Evolutionary conservation across 1,140 invertebrate species (phyloP).

Genomic region (Drosophila micromelanica): DNA sequence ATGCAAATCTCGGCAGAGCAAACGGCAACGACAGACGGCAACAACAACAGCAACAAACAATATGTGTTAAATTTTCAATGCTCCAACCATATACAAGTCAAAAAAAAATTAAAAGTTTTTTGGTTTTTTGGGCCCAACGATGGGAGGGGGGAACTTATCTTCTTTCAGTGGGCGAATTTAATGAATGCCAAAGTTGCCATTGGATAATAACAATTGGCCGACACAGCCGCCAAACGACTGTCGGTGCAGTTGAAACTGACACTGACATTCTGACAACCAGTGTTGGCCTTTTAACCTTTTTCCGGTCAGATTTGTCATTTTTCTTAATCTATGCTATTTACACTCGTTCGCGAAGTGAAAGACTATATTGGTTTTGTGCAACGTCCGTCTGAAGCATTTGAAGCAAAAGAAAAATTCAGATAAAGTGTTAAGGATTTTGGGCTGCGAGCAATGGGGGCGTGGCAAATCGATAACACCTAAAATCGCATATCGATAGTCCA

Average conservation of each 20-base stretch:
- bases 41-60: conserved; percentile 14
- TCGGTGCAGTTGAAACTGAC: conserved; percentile 2
- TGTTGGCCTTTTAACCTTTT: too few relatives aligned
- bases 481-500: too few relatives aligned
- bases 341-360: too few relatives aligned
- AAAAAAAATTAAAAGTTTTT: conserved; percentile 43
- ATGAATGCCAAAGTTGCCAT: conserved; percentile 43
- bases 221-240: conserved; percentile 6
- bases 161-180: conserved; percentile 4
- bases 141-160: conserved; percentile 1
- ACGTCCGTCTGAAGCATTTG: too few relatives aligned
- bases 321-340: too few relatives aligned
- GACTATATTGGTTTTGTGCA: too few relatives aligned
- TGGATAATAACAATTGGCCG: conserved; percentile 53
- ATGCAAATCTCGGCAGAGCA: conserved; percentile 80
- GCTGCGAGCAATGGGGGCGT: too few relatives aligned
- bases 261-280: conserved; percentile 9
- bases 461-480: too few relatives aligned
- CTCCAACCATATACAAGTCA: conserved; percentile 26
- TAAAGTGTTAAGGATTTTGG: too few relatives aligned
- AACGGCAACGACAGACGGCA: conserved; percentile 62
- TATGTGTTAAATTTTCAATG: conserved; percentile 58
- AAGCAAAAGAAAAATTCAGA: too few relatives aligned
- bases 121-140: conserved; percentile 39
- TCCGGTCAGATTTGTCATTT: too few relatives aligned